A percentile compares a stretch with the other conserved stretches of the same genome.
These are phyloP conservation scores for Enteromius viviparus DNA, from an alignment of 2,797 vertebrate genomes.

Conservation along the genomic window DNA sequence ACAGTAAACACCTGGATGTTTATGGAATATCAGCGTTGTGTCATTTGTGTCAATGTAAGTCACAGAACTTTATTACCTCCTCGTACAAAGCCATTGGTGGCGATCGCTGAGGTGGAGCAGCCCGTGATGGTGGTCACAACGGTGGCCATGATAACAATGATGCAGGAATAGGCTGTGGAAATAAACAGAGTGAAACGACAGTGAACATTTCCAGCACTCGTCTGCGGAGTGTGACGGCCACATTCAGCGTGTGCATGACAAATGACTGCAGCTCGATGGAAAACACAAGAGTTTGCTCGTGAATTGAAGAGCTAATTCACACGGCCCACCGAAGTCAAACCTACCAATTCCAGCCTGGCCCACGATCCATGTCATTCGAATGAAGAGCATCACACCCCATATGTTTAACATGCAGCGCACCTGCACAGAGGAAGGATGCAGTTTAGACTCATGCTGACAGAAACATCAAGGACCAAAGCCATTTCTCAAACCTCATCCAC, in stretches of 20 bases:
- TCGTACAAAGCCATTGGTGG: constrained; percentile 98
- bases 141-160: constrained; percentile 92
- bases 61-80: constrained; percentile 81
- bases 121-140: constrained; percentile 97
- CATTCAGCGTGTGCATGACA: constrained; percentile 67
- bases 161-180: constrained; percentile 83
- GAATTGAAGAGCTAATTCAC: constrained; percentile 60
- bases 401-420: constrained; percentile 99
- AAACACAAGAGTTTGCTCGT: constrained; percentile 52
- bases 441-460: constrained; percentile 42
- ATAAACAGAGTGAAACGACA: constrained; percentile 40
- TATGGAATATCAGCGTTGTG: not conserved
- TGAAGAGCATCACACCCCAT: constrained; percentile 99
- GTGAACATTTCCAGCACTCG: not conserved
- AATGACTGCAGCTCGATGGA: constrained; percentile 53
- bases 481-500: constrained; percentile 34
- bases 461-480: constrained; percentile 38
- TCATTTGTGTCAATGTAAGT: not conserved
- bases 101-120: constrained; percentile 96
- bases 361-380: constrained; percentile 97
- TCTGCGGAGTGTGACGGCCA: constrained; percentile 46
- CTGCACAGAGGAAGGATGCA: constrained; percentile 70
- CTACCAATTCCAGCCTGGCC: constrained; percentile 96
- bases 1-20: not conserved
- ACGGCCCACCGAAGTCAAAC: constrained; percentile 57